Conservation (phyloP, 1,140 invertebrate genomes). For the Euwallacea similis region DNA sequence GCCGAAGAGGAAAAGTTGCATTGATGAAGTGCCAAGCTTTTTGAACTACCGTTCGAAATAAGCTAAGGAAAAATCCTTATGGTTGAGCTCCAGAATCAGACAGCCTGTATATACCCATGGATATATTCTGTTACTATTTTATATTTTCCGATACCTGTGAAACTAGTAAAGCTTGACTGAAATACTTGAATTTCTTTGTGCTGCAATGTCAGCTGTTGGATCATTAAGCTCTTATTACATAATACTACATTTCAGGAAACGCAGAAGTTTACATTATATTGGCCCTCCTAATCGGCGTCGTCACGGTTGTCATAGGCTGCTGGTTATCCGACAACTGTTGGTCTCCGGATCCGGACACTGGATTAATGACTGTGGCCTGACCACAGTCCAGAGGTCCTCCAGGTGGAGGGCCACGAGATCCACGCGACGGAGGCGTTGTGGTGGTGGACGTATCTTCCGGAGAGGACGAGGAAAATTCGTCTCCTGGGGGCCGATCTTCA, state of each 20-base stretch:
- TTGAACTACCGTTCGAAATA: too few relatives aligned
- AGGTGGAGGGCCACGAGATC: constrained; percentile 36
- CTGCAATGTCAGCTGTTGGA: too few relatives aligned
- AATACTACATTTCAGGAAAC: constrained; percentile 58
- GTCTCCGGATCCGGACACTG: constrained; percentile 69
- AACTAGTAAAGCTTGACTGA: too few relatives aligned
- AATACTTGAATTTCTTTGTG: too few relatives aligned
- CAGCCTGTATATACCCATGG: too few relatives aligned
- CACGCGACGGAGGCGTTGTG: constrained; percentile 38
- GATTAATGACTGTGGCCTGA: constrained; percentile 66
- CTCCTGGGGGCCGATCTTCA: constrained; percentile 39
- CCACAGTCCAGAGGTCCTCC: constrained; percentile 55
- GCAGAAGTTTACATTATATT: constrained; percentile 73
- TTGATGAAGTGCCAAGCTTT: too few relatives aligned
- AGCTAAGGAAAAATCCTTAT: too few relatives aligned
- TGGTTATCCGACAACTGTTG: constrained; percentile 76
- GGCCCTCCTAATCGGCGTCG: constrained; percentile 68
- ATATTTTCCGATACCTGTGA: too few relatives aligned
- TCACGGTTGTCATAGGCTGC: constrained; percentile 65
- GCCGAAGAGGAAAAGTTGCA: too few relatives aligned
- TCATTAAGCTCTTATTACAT: too few relatives aligned
- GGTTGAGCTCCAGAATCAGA: too few relatives aligned
- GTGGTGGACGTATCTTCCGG: constrained; percentile 34
- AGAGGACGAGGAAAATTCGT: constrained; percentile 36
- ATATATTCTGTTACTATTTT: too few relatives aligned